Base-by-base conservation (phyloP, 2,888 invertebrate species). In the Andrena haemorrhoa region DNA sequence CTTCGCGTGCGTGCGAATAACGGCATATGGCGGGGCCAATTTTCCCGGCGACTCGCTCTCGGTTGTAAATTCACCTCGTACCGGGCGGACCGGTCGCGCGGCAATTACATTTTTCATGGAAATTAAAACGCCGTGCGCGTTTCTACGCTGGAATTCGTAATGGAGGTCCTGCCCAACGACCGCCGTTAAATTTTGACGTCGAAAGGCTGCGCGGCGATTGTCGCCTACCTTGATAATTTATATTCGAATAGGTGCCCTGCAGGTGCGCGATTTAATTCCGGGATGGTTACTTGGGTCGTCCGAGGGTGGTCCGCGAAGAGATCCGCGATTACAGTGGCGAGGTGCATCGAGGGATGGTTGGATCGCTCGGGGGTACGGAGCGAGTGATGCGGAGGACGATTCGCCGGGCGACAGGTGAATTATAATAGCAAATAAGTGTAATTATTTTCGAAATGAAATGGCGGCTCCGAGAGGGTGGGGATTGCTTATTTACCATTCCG, bases 401-500 rank as follows among this genome's bases (percentile, higher is more conserved):
- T 29, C 8, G 61, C 31, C 0, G 10, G 29, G n/a, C 60, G 63
- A 61, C 60, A 74, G 77, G 60, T 76, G 53, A 70, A 81, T 74
- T 66, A 70, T 56, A 76, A 81, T 58, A 35, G 72, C 29, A 58
- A 83, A 85, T 63, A 69, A 69, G 76, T 69, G 70, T 73, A 70
- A 86, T 86, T 83, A 85, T 81, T 77, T 81, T 33, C n/a, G 49
- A 77, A 81, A 85, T 81, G 81, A 60, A 85, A 85, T 70, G 76
- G 75, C 71, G 53, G 33, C 73, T 64, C 12, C 35, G 49, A 58
- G 71, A 33, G 49, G 61, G n/a, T 71, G 63, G 23, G 20, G n/a
- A 29, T 33, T 60, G 79, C 81, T 87, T 84, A 82, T 83, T 87
- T 83, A 82, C 87, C 5, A 85, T 85, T 84, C 78, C 74, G 82